Conservation (phyloP, 2,797 vertebrate species). For the Micropoecilia bifurca region DNA sequence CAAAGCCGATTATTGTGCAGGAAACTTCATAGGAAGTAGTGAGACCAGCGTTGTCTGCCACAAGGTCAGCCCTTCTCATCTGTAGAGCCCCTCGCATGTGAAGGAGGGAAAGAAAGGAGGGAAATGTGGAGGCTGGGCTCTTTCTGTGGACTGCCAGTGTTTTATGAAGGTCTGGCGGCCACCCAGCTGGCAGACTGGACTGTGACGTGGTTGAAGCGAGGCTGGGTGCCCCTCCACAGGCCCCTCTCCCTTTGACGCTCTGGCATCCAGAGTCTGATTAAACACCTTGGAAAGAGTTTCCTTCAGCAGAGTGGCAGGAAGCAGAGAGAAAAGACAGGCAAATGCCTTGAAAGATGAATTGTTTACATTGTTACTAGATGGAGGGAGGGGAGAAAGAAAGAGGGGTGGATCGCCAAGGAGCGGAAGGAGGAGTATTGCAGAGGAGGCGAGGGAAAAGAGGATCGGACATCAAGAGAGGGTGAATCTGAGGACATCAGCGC, state of each 20-base stretch:
- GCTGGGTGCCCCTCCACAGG: conserved; percentile 61
- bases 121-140: conserved; percentile 40
- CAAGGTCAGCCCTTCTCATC: conserved; percentile 31
- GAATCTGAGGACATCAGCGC: conserved; percentile 67
- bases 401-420: conserved; percentile 51
- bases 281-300: conserved; percentile 40
- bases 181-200: conserved; percentile 65
- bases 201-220: conserved; percentile 58
- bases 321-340: conserved; percentile 53
- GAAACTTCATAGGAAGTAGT: conserved; percentile 28
- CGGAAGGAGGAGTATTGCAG: conserved; percentile 60
- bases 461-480: conserved; percentile 63
- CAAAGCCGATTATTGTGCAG: conserved; percentile 16
- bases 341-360: conserved; percentile 56
- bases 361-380: conserved; percentile 72
- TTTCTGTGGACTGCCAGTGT: conserved; percentile 62
- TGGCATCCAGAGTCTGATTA: conserved; percentile 42
- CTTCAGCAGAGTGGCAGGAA: conserved; percentile 26
- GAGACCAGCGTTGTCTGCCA: conserved; percentile 34
- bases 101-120: conserved; percentile 49
- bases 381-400: conserved; percentile 62
- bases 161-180: conserved; percentile 69
- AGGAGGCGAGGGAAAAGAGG: conserved; percentile 54
- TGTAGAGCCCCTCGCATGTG: conserved; percentile 31
- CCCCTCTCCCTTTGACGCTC: conserved; percentile 62